Conservation (phyloP, 2,888 invertebrate species). For the Timema podura region DNA sequence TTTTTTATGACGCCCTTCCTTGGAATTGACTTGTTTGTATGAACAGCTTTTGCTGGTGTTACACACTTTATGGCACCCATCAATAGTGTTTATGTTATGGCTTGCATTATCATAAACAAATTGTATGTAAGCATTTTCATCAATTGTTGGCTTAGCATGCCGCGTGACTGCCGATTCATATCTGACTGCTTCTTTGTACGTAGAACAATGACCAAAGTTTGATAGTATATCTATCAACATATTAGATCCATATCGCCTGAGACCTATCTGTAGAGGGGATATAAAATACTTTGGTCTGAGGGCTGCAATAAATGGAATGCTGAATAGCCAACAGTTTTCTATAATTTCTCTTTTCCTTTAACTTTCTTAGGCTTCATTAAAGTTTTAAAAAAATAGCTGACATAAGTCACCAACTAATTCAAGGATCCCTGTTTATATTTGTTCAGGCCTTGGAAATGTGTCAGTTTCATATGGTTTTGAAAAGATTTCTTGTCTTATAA, state of each 20-base stretch:
- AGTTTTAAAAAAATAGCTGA: too few species aligned
- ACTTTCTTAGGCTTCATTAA: too few species aligned
- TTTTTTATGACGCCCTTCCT: not conserved
- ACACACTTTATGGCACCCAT: constrained; percentile 3
- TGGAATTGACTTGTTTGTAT: constrained; percentile 2
- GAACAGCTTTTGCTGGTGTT: not conserved
- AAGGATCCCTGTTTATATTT: too few species aligned
- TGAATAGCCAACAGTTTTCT: too few species aligned
- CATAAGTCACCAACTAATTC: too few species aligned
- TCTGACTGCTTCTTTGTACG: not conserved
- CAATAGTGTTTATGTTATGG: constrained; percentile 1
- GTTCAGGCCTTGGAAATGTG: too few species aligned
- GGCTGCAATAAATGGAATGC: too few species aligned
- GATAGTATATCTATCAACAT: not conserved
- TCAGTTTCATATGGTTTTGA: too few species aligned
- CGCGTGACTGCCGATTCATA: not conserved
- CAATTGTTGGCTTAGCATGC: not conserved
- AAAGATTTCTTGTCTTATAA: too few species aligned
- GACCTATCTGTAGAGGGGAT: too few species aligned
- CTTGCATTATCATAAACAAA: not conserved
- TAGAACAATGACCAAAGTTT: not conserved
- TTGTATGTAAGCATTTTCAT: constrained; percentile 3
- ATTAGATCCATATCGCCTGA: not conserved
- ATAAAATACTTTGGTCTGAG: too few species aligned
- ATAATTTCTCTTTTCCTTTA: too few species aligned